Percentiles rank a stretch among this genome's conserved stretches.
These are phyloP conservation scores for Lingula anatina DNA, from an alignment of 2,888 invertebrate genomes.

Conservation along the genomic window DNA sequence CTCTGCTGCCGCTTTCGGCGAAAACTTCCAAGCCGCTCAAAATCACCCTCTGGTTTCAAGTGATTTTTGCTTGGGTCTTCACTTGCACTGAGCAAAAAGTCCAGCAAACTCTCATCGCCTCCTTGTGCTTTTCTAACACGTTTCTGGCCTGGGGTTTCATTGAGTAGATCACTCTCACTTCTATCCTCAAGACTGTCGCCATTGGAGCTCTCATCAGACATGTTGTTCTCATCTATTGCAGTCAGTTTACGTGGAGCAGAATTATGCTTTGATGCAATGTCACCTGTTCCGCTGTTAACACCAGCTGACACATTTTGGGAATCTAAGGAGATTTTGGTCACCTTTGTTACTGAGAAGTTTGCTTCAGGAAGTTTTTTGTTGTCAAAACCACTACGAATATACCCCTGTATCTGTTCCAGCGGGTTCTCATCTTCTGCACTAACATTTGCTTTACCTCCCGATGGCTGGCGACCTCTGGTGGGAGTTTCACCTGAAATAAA, in stretches of 20 bases:
- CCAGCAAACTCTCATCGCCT: slow-evolving; percentile 28
- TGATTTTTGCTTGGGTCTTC: slow-evolving; percentile 7
- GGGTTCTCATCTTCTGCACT: too few species aligned
- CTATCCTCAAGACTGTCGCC: slow-evolving; percentile 13
- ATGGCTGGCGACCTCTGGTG: too few species aligned
- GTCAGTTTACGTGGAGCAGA: too few species aligned
- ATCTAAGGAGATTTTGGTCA: slow-evolving; percentile 31
- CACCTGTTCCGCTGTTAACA: slow-evolving; percentile 7
- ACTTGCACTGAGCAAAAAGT: slow-evolving; percentile 27
- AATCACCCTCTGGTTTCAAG: slow-evolving; percentile 16
- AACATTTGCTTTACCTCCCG: too few species aligned
- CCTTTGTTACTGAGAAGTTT: slow-evolving; percentile 36
- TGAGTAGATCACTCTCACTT: slow-evolving; percentile 9
- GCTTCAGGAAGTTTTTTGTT: slow-evolving; percentile 29
- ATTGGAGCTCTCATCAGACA: background rate
- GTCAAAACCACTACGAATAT: slow-evolving; percentile 41
- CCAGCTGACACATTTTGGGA: slow-evolving; percentile 7
- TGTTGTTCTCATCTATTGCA: too few species aligned
- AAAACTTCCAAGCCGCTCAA: slow-evolving; percentile 35
- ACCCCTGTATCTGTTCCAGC: slow-evolving; percentile 43
- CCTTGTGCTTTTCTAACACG: slow-evolving; percentile 22
- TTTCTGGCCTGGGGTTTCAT: too few species aligned
- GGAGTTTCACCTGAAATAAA: too few species aligned
- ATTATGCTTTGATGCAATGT: slow-evolving; percentile 1
- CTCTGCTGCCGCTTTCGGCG: slow-evolving; percentile 26